phyloP scores from a whole-genome alignment of 2,888 invertebrate genomes.

The Parasteatoda lunata region DNA sequence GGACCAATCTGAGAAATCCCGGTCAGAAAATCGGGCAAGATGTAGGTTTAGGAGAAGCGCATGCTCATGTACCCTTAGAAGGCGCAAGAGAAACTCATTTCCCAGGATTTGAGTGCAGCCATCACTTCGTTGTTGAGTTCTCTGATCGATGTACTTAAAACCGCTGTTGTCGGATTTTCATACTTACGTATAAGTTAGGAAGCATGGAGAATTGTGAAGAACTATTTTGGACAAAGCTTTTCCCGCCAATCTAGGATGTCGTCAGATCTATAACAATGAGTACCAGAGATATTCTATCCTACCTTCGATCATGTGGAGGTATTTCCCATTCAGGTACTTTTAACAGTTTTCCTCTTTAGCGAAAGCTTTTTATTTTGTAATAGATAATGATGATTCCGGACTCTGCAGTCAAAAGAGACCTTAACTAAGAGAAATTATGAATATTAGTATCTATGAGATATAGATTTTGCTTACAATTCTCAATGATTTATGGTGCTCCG shows the following conservation, averaged over 20 bases:
- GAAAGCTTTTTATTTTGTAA: too few relatives aligned
- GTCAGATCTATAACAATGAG: background rate
- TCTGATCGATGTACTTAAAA: conserved; percentile 29
- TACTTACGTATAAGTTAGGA: conserved; percentile 4
- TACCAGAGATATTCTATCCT: background rate
- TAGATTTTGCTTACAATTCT: too few relatives aligned
- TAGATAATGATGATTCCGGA: too few relatives aligned
- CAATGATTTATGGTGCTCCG: too few relatives aligned
- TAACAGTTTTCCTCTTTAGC: too few relatives aligned
- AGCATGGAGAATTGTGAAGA: conserved; percentile 10
- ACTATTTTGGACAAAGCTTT: background rate
- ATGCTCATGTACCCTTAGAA: conserved; percentile 31
- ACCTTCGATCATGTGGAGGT: background rate
- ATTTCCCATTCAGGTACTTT: background rate
- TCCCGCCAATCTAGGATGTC: background rate
- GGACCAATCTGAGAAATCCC: conserved; percentile 16
- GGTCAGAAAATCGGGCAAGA: background rate
- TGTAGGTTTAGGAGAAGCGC: conserved; percentile 18
- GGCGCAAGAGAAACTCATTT: conserved; percentile 34
- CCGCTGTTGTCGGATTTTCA: conserved; percentile 7
- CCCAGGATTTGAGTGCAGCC: conserved; percentile 17
- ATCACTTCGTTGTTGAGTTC: background rate
- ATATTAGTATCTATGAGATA: too few relatives aligned
- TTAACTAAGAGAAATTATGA: too few relatives aligned
- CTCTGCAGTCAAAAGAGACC: too few relatives aligned